A percentile compares a stretch with the other conserved stretches of the same genome.
Evolutionary conservation across 2,113 vertebrate species (phyloP).

Genomic region (Puffinus mauretanicus): DNA sequence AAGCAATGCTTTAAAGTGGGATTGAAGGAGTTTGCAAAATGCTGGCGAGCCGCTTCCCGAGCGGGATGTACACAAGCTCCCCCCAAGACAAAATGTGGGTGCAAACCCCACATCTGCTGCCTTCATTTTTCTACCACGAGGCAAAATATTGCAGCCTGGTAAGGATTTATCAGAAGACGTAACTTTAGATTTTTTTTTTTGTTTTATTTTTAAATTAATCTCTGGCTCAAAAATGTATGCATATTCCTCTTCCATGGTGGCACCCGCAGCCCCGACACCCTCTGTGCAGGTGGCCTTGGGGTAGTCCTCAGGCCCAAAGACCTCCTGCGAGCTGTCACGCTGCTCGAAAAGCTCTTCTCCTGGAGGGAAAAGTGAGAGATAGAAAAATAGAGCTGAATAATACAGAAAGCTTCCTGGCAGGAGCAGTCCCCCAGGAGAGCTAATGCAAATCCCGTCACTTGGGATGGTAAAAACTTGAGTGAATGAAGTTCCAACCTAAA

Average conservation of each 20-base stretch:
- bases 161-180: neutral
- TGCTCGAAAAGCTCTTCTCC: constrained; percentile 14
- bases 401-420: neutral
- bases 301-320: constrained; percentile 18
- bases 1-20: constrained; percentile 64
- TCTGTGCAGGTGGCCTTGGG: neutral
- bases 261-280: rapidly evolving
- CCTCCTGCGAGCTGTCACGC: neutral
- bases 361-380: neutral
- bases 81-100: neutral
- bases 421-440: neutral
- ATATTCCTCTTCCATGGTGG: neutral
- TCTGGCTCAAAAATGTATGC: neutral
- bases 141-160: neutral
- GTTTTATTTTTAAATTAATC: neutral
- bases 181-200: neutral
- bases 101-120: neutral
- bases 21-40: constrained; percentile 27
- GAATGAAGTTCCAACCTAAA: neutral
- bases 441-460: neutral
- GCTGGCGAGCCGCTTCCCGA: neutral
- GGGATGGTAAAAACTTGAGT: neutral
- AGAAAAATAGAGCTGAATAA: neutral
- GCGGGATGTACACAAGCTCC: neutral
- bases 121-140: neutral